Evolutionary conservation across 2,113 vertebrate species (phyloP), one percentile per base, ranked within the genome.

Genomic region (Dryoscopus gambensis): DNA sequence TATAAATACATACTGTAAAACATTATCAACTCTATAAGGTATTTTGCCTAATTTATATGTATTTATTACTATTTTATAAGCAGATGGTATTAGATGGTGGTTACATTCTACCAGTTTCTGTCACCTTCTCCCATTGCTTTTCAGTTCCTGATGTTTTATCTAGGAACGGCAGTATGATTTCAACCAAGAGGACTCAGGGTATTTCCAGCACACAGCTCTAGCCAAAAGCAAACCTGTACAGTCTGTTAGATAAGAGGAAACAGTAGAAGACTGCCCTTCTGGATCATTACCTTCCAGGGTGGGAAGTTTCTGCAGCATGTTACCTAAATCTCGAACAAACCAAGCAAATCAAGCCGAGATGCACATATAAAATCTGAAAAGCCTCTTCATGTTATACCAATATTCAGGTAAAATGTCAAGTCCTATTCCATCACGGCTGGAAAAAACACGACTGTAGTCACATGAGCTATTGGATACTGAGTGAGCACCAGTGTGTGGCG

Each of bases 331-430:
- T 87, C 78, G 57, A 92, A 46, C 56, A 84, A 91, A 87, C 21
- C 7, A 8, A 46, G 67, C 63, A 92, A 82, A 95, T 95, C 90
- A 96, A 91, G 35, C 44, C 6, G 28, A 91, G 42, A 93, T 86
- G 87, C 88, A 91, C 80, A 89, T 33, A 87, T 35, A 63, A 92
- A 94, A 94, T 77, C 75, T 84, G 81, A 95, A 96, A 94, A 87
- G 75, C 50, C 74, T 30, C 63, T 62, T 56, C 57, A 42, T 25
- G 44, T 75, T 64, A 62, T 31, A 46, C 57, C 73, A 78, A 75
- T 46, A 90, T 53, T 56, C 56, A 93, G 60, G 76, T 87, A 92
- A 94, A 95, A 97, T 28, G 90, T 93, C 93, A 96, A 87, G 20
- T 84, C 95, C 39, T 62, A 92, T 94, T 87, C 56, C 71, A 94